Evolutionary conservation across 2,888 invertebrate species (phyloP), one percentile per base, ranked within the genome.

Genomic region (Eulithis testata): DNA sequence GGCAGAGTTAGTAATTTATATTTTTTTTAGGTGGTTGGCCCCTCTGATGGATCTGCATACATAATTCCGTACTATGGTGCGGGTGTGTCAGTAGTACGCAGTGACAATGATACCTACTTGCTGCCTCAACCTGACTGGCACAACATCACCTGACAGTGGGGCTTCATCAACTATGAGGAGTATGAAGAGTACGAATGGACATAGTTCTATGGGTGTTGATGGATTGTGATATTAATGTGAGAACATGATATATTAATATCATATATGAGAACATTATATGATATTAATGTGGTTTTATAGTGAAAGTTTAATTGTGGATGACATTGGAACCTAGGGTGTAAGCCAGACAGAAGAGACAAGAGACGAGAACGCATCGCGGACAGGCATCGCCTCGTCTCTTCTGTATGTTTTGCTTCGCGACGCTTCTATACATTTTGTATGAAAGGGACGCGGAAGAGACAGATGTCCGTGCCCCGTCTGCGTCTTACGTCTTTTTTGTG

Each of bases 41-140:
- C 99, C 54, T 97, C 98, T 0, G 99, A 99, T 94, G 98, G 98
- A 36, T 99, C 99, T 11, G 95, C 97, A 66, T 99, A 97, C 87
- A 95, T 99, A 3, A 97, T 98, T 81, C 98, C 98, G 60, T 98
- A 97, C 87, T 99, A 96, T 85, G 99, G 99, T 69, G 97, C 98
- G 0, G 96, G 96, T 31, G 95, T 98, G 36, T 94, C 95, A 60
- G 96, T 97, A 66, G 93, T 98, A 60, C 94, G 94, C 60, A 97
- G 97, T 88, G 95, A 97, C 89, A 98, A 98, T 88, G 95, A 95
- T 80, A 98, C 98, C 0, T 97, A 96, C 87, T 94, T 96, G 77
- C 94, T 97, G 71, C 96, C 96, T 45, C 96, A 97, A 82, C 95
- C 95, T 65, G 97, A 97, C 85, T 97, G 97, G 96, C 94, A 93